Conservation (phyloP, 2,113 vertebrate species). For the Protomyctophum bolini region DNA sequence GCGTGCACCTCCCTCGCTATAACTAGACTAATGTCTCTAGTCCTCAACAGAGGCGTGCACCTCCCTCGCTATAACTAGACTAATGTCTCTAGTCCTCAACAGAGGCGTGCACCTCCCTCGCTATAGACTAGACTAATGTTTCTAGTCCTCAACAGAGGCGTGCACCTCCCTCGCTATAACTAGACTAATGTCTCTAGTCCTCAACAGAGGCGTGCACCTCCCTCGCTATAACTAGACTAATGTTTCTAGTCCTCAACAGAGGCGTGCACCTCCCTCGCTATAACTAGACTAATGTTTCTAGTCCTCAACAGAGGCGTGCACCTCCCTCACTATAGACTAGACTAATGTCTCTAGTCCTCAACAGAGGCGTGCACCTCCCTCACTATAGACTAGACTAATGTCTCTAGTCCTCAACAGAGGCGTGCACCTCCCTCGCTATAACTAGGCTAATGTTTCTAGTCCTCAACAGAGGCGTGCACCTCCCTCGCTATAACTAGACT, state of each 20-base stretch:
- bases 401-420: conserved; percentile 48
- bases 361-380: conserved; percentile 51
- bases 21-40: conserved; percentile 51
- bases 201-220: conserved; percentile 50
- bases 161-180: conserved; percentile 53
- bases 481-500: conserved; percentile 45
- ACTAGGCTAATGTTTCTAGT: conserved; percentile 51
- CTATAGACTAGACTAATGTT: conserved; percentile 51
- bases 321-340: conserved; percentile 50
- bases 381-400: conserved; percentile 47
- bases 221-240: conserved; percentile 45
- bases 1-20: conserved; percentile 51
- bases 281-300: conserved; percentile 51
- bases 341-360: conserved; percentile 51
- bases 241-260: conserved; percentile 53
- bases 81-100: conserved; percentile 55
- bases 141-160: conserved; percentile 44
- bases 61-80: conserved; percentile 48
- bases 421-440: conserved; percentile 51
- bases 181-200: conserved; percentile 49
- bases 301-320: conserved; percentile 41
- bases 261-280: conserved; percentile 50
- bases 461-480: conserved; percentile 43
- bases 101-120: conserved; percentile 48
- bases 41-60: conserved; percentile 42